Percentiles rank a stretch among this genome's conserved stretches.
Evolutionary conservation across 2,888 invertebrate species (phyloP).

Genomic region (Xanthia icteritia): DNA sequence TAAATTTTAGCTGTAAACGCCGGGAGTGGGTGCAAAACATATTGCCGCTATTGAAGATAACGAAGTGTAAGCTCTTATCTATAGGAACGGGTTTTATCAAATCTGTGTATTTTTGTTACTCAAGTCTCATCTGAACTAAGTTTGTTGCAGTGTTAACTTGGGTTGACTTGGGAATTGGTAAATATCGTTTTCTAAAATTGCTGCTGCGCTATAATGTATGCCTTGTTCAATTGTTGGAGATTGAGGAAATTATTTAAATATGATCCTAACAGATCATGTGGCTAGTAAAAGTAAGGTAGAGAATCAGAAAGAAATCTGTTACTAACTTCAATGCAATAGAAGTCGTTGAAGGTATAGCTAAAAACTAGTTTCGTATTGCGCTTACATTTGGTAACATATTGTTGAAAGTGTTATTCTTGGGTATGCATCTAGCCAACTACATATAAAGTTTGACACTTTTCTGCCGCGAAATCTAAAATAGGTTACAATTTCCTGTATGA

Average conservation of each 20-base stretch:
- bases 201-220: background rate
- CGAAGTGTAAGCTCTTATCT: slow-evolving; percentile 66
- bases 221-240: background rate
- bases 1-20: slow-evolving; percentile 83
- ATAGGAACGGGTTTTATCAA: slow-evolving; percentile 60
- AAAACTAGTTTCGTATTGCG: background rate
- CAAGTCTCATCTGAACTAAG: slow-evolving; percentile 33
- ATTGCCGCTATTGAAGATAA: slow-evolving; percentile 80
- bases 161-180: slow-evolving; percentile 37
- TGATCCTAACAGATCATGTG: background rate
- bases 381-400: slow-evolving; percentile 4
- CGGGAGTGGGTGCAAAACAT: slow-evolving; percentile 72
- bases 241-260: background rate
- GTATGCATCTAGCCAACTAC: background rate
- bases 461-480: background rate
- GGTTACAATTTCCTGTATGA: background rate
- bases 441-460: background rate
- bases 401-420: background rate
- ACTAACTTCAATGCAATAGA: background rate
- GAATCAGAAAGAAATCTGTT: background rate
- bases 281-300: background rate
- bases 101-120: slow-evolving; percentile 49
- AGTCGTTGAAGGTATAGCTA: background rate
- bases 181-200: slow-evolving; percentile 20
- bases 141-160: slow-evolving; percentile 42